phyloP scores from a whole-genome alignment of 2,113 vertebrate genomes.

The Pachycephala philippinensis region DNA sequence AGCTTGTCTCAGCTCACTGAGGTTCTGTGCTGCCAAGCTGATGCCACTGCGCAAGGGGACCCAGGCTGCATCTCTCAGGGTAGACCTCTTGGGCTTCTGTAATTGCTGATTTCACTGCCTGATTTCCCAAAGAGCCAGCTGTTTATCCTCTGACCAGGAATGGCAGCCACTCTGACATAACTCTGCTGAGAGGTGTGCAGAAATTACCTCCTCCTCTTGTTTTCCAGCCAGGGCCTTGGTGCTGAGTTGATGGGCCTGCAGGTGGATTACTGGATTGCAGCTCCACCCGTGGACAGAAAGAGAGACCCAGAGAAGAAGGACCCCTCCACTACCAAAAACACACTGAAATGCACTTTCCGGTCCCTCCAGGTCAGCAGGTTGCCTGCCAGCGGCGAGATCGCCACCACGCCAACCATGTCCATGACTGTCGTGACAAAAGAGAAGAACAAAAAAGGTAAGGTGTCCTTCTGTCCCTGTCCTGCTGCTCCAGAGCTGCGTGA shows the following conservation, averaged over 20 bases:
- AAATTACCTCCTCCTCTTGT: background rate
- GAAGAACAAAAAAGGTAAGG: slow-evolving; percentile 95
- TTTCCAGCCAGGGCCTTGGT: slow-evolving; percentile 67
- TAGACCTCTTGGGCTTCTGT: background rate
- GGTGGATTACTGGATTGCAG: slow-evolving; percentile 96
- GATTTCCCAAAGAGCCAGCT: background rate
- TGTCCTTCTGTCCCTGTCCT: background rate
- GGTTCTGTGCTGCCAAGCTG: background rate
- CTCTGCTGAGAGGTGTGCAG: background rate
- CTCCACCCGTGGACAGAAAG: slow-evolving; percentile 80
- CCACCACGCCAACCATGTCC: slow-evolving; percentile 86
- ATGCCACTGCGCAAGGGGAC: background rate
- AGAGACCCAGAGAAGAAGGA: slow-evolving; percentile 91
- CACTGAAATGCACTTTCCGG: slow-evolving; percentile 98
- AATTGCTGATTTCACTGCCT: background rate
- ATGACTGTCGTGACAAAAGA: slow-evolving; percentile 98
- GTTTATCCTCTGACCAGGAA: background rate
- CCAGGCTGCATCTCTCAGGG: background rate
- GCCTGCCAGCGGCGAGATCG: slow-evolving; percentile 79
- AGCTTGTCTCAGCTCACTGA: background rate
- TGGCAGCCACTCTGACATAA: background rate
- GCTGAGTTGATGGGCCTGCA: slow-evolving; percentile 95
- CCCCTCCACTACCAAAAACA: slow-evolving; percentile 87
- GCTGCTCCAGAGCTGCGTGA: background rate
- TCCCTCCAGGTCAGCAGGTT: slow-evolving; percentile 98